Evolutionary conservation across 1,140 invertebrate genomes (phyloP).

Genomic region (Cydia amplana): DNA sequence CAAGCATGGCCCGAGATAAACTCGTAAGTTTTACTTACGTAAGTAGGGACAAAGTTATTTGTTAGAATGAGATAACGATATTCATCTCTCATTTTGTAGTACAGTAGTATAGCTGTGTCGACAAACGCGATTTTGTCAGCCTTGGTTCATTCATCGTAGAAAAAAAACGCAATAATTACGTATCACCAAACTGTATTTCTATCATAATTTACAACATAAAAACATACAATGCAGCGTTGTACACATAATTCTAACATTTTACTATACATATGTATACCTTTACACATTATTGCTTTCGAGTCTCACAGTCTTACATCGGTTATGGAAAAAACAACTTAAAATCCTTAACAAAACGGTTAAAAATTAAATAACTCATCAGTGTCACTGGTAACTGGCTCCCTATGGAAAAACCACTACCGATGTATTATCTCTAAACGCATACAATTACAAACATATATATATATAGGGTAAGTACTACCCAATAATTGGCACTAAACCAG

Average conservation of each 20-base stretch:
- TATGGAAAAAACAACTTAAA: conserved; percentile 20
- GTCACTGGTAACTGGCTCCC: conserved; percentile 19
- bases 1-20: too few relatives aligned
- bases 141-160: too few relatives aligned
- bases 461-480: neutral
- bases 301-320: conserved; percentile 27
- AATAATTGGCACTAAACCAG: neutral
- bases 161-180: conserved; percentile 38
- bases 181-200: conserved; percentile 49
- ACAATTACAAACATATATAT: neutral
- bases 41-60: too few relatives aligned
- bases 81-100: too few relatives aligned
- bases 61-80: too few relatives aligned
- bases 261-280: conserved; percentile 34
- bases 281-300: conserved; percentile 41
- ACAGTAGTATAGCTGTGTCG: too few relatives aligned
- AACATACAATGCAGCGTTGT: conserved; percentile 43
- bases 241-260: conserved; percentile 39
- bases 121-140: too few relatives aligned
- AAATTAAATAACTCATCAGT: conserved; percentile 27
- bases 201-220: conserved; percentile 49
- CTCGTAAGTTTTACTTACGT: too few relatives aligned
- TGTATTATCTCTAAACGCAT: neutral
- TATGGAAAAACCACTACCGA: neutral
- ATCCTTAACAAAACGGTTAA: neutral